These are phyloP conservation scores for Mya arenaria DNA, from an alignment of 1,140 invertebrate genomes.

Conservation along the genomic window DNA sequence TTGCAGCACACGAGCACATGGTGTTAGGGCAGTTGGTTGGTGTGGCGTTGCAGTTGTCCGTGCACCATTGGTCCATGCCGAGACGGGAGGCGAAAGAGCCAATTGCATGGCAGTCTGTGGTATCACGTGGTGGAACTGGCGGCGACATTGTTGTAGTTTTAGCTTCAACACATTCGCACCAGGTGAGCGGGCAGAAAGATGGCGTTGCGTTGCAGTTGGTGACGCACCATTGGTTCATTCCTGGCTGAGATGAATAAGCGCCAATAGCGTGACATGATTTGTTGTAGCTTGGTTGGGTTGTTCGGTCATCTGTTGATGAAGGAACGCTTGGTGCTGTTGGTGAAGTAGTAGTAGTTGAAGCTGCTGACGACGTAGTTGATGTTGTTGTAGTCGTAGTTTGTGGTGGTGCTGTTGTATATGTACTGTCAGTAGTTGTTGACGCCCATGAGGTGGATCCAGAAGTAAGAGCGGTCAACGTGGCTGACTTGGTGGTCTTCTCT, in stretches of 20 bases:
- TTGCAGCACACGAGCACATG: no score
- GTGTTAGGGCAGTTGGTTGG: no score
- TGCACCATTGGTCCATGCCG: no score
- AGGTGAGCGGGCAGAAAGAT: no score
- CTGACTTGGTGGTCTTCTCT: no score
- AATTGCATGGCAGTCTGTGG: no score
- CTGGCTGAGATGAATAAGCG: neutral
- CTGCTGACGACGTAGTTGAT: neutral
- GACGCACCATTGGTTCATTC: conserved; percentile 46
- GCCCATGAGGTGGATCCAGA: neutral
- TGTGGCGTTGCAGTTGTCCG: no score
- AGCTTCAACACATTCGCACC: no score
- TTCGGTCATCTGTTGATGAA: neutral
- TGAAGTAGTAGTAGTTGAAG: neutral
- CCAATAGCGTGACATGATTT: neutral
- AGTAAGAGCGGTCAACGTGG: neutral
- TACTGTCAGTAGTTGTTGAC: neutral
- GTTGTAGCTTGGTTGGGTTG: neutral
- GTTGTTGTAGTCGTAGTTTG: neutral
- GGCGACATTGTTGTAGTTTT: no score
- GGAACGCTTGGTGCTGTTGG: neutral
- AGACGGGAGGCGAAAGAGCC: no score
- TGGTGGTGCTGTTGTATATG: neutral
- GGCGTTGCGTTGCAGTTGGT: neutral
- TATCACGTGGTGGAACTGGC: no score